Conservation (phyloP, 37 sponge, comb jelly and placozoan species). For the Beroe ovata region DNA sequence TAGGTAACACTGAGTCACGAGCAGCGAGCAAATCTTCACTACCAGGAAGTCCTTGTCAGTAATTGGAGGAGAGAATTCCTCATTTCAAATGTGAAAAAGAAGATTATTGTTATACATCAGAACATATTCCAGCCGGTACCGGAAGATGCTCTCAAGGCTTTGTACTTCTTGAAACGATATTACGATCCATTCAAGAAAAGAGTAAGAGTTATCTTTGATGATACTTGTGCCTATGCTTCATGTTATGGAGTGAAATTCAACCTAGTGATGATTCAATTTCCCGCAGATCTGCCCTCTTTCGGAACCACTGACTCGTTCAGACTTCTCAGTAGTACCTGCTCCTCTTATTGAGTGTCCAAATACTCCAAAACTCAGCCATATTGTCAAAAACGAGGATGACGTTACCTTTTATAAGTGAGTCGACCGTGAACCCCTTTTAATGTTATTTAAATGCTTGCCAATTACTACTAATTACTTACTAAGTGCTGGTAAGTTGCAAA, state of each 20-base stretch:
- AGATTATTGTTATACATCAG: slow-evolving; percentile 41
- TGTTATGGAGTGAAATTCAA: no score
- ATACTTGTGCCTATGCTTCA: no score
- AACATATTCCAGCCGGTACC: slow-evolving; percentile 57
- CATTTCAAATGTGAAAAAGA: slow-evolving; percentile 11
- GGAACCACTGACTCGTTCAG: slow-evolving; percentile 53
- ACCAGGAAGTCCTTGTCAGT: slow-evolving; percentile 61
- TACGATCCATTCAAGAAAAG: slow-evolving; percentile 56
- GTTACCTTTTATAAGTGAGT: neutral
- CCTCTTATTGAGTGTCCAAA: neutral
- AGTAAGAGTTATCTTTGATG: neutral
- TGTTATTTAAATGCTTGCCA: neutral
- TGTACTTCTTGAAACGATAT: slow-evolving; percentile 20
- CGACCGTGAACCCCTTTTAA: neutral
- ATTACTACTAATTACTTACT: no score
- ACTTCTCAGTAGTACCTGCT: slow-evolving; percentile 55
- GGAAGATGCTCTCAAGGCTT: slow-evolving; percentile 14
- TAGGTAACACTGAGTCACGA: slow-evolving; percentile 8
- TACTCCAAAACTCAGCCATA: neutral
- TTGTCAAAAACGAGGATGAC: neutral
- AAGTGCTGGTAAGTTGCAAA: no score
- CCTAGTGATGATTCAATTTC: no score
- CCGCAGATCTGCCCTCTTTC: slow-evolving; percentile 18
- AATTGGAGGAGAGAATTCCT: slow-evolving; percentile 50
- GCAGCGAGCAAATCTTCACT: neutral